Conservation (phyloP, 2,797 vertebrate species). For the Vireo griseus region DNA sequence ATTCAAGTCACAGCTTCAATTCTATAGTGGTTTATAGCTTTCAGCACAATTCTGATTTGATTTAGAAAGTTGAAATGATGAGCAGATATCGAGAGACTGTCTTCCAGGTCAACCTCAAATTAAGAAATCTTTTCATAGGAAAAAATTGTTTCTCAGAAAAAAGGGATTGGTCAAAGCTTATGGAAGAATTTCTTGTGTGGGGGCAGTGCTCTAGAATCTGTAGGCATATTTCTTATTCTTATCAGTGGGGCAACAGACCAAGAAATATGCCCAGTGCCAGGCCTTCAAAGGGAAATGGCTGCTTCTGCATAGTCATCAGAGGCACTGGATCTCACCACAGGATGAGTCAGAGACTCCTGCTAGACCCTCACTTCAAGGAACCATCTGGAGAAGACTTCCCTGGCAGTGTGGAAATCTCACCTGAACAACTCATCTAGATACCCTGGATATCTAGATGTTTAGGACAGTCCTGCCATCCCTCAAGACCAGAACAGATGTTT, state of each 20-base stretch:
- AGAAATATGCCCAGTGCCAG: background rate
- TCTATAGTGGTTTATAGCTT: background rate
- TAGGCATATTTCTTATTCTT: background rate
- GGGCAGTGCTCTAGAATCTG: background rate
- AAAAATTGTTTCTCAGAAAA: background rate
- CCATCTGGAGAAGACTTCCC: background rate
- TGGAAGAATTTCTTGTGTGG: background rate
- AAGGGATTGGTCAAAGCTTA: background rate
- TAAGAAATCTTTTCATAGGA: background rate
- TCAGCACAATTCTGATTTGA: background rate
- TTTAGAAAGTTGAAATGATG: background rate
- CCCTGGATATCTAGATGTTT: background rate
- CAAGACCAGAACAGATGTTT: rapidly evolving
- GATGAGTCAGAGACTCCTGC: background rate
- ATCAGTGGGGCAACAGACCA: background rate
- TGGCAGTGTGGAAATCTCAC: background rate
- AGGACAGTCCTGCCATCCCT: background rate
- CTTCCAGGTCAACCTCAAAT: background rate
- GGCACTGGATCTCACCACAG: background rate
- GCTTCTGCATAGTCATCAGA: background rate
- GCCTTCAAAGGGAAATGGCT: background rate
- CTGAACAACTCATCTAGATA: background rate
- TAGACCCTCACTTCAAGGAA: background rate
- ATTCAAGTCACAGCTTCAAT: background rate
- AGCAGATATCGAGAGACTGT: background rate